Evolutionary conservation across 2,113 vertebrate species (phyloP), one percentile per base, ranked within the genome.

Genomic region (Hydrochoerus hydrochaeris): DNA sequence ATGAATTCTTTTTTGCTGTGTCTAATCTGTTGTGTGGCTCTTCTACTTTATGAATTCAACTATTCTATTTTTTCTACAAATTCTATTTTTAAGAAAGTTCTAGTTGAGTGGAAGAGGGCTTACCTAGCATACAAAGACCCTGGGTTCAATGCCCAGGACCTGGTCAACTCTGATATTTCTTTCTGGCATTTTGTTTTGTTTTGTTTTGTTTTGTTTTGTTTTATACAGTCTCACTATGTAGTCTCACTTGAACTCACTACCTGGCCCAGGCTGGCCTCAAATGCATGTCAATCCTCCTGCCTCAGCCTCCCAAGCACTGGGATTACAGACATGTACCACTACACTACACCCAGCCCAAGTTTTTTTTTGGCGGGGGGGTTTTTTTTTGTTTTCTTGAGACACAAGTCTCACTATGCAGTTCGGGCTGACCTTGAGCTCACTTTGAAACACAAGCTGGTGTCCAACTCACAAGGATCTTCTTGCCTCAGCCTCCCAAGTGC

Each of bases 11-110:
- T 85, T 88, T 77, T 49, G 77, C 62, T 95, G 9, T 24, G 30
- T 88, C 87, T 91, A 96, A 88, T 69, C 81, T 92, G 13, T 65
- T 91, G 35, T 78, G 77, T 77, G 26, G 65, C 80, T 67, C 71
- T 60, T 84, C 94, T 67, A 90, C 38, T 91, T 85, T 87, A 94
- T 60, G 46, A 92, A 94, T 80, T 90, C 38, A 85, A 77, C 67
- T 83, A 62, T 41, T 77, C 60, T 49, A 38, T 41, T 81, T 90
- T 54, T 44, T 77, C 0, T 8, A 71, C 0, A 65, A 89, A 7
- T 77, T 88, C 41, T 82, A 32, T 71, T 84, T 60, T 20, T 13
- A 10, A 46, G 84, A 75, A 62, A 30, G 63, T 10, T 52, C 13
- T 69, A 52, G 84, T 46, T 86, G 32, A 52, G 44, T 49, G 12